Conservation (phyloP, 2,113 vertebrate genomes). For the Oncorhynchus masou region DNA sequence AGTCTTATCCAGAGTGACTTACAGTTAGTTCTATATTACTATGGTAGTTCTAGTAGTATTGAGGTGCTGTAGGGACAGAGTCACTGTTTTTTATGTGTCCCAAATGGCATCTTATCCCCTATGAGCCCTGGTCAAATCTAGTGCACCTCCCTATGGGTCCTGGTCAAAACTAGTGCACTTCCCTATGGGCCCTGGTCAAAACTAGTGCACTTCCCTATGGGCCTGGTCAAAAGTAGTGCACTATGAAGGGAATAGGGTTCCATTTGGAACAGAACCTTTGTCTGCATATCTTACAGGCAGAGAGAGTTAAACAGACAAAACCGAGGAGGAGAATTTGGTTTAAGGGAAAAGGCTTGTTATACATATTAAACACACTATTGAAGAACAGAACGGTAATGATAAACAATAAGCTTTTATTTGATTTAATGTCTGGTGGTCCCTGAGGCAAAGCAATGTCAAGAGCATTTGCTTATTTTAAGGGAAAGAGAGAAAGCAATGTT, state of each 20-base stretch:
- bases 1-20: too few relatives aligned
- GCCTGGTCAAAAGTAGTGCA: too few relatives aligned
- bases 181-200: too few relatives aligned
- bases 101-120: too few relatives aligned
- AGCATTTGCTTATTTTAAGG: constrained; percentile 53
- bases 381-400: constrained; percentile 41
- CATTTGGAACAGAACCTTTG: too few relatives aligned
- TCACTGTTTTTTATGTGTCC: constrained; percentile 37
- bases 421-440: constrained; percentile 68
- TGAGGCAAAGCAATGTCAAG: constrained; percentile 46
- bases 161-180: too few relatives aligned
- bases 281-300: constrained; percentile 40
- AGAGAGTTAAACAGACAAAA: constrained; percentile 29
- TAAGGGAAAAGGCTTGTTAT: constrained; percentile 47
- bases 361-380: constrained; percentile 65
- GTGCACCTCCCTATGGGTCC: too few relatives aligned
- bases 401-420: too few relatives aligned
- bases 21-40: too few relatives aligned
- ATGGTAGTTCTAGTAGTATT: not conserved
- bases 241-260: too few relatives aligned
- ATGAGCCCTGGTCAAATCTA: too few relatives aligned
- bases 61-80: constrained; percentile 19
- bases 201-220: too few relatives aligned
- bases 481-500: constrained; percentile 34
- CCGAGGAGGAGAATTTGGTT: constrained; percentile 31